Conservation (phyloP, 2,797 vertebrate species). For the Saguinus oedipus region DNA sequence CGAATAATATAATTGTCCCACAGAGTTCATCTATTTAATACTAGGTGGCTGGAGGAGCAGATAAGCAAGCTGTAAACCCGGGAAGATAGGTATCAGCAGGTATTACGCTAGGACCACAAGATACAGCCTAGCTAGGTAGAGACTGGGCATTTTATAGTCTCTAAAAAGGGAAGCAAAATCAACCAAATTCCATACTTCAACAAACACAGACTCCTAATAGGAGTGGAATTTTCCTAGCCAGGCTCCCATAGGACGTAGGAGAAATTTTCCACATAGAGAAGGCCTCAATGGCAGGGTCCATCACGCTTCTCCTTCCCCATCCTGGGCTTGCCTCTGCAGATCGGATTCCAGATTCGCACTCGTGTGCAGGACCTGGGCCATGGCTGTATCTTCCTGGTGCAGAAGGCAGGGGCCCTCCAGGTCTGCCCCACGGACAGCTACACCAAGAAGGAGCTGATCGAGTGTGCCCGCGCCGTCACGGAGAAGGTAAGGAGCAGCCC, state of each 20-base stretch:
- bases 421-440: conserved; percentile 95
- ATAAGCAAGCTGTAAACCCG: background rate
- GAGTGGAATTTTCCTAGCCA: conserved; percentile 79
- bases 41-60: background rate
- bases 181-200: conserved; percentile 66
- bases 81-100: background rate
- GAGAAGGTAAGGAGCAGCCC: conserved; percentile 90
- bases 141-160: conserved; percentile 57
- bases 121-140: background rate
- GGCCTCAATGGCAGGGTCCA: background rate
- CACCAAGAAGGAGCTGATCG: conserved; percentile 96
- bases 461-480: conserved; percentile 94
- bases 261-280: conserved; percentile 72
- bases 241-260: conserved; percentile 59
- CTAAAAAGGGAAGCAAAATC: conserved; percentile 54
- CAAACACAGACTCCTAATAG: conserved; percentile 47
- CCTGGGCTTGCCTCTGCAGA: conserved; percentile 83
- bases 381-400: conserved; percentile 98
- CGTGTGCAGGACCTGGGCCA: conserved; percentile 98
- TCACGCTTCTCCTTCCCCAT: conserved; percentile 25
- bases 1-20: background rate
- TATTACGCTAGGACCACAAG: background rate
- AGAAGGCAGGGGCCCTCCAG: conserved; percentile 97
- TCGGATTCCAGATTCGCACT: conserved; percentile 95
- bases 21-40: background rate